phyloP scores from a whole-genome alignment of 2,113 vertebrate species.

The Myocastor coypus region DNA sequence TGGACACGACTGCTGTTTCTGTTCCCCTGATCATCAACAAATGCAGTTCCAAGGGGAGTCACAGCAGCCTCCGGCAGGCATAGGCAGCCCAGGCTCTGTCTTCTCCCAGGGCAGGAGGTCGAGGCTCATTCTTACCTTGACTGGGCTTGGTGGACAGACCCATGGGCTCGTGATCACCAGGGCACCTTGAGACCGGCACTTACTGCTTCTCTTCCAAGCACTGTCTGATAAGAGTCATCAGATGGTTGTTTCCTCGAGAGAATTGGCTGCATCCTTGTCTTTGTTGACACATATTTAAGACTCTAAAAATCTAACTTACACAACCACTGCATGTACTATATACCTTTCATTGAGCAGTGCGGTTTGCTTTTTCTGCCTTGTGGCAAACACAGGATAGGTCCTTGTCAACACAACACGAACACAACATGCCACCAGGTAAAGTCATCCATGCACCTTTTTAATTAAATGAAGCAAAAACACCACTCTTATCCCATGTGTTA shows the following conservation, averaged over 20 bases:
- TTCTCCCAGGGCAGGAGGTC: background rate
- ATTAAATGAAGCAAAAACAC: background rate
- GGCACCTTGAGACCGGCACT: constrained; percentile 51
- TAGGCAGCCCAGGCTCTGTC: background rate
- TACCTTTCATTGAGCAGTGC: background rate
- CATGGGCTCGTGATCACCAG: background rate
- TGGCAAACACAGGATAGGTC: background rate
- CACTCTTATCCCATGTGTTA: background rate
- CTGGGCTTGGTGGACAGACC: background rate
- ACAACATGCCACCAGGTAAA: background rate
- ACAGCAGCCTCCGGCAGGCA: background rate
- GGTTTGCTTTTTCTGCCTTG: background rate
- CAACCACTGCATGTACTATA: background rate
- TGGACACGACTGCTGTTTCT: constrained; percentile 73
- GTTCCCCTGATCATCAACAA: constrained; percentile 60
- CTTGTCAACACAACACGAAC: background rate
- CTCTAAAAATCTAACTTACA: constrained; percentile 40
- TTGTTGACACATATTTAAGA: constrained; percentile 65
- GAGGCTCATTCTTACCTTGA: background rate
- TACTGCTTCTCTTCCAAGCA: constrained; percentile 62
- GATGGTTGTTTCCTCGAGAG: constrained; percentile 65
- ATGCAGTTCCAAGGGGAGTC: constrained; percentile 27
- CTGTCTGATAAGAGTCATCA: constrained; percentile 64
- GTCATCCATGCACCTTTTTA: background rate
- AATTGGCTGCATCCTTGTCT: constrained; percentile 41